Conservation (phyloP, 2,888 invertebrate genomes). For the Callyntrura guangdongensis region DNA sequence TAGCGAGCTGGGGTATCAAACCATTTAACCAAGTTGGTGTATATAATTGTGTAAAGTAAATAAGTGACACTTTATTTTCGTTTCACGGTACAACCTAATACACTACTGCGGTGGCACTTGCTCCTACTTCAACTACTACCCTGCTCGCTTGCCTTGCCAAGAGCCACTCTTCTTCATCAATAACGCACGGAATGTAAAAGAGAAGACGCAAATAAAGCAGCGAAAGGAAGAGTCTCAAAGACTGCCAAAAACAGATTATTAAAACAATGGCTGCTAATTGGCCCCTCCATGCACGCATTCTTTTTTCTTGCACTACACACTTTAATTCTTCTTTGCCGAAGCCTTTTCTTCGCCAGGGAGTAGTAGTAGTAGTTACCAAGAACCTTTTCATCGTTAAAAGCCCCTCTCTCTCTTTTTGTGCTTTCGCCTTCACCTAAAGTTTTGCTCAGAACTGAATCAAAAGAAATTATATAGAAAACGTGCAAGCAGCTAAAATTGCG, state of each 20-base stretch:
- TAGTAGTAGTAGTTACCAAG: conserved; percentile 12
- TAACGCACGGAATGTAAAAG: conserved; percentile 1
- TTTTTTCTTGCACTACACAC: conserved; percentile 5
- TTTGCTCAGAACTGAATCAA: not conserved
- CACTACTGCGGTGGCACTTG: not conserved
- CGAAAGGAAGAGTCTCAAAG: conserved; percentile 47
- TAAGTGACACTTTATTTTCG: conserved; percentile 28
- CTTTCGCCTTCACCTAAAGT: not conserved
- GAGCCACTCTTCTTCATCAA: conserved; percentile 5
- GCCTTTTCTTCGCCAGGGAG: not conserved
- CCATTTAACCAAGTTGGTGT: too few species aligned
- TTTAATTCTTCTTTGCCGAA: conserved; percentile 29
- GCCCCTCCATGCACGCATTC: conserved; percentile 33
- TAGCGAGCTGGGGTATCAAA: too few species aligned
- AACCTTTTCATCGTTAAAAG: not conserved
- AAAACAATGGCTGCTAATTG: conserved; percentile 70
- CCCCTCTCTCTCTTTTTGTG: conserved; percentile 1
- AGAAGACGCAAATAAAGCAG: conserved; percentile 33
- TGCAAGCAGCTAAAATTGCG: not conserved
- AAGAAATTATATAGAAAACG: not conserved
- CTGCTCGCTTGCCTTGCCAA: not conserved
- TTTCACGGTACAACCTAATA: not conserved
- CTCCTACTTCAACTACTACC: not conserved
- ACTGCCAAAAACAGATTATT: conserved; percentile 73
- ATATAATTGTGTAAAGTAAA: too few species aligned